These are phyloP conservation scores for Andrena praecox DNA, from an alignment of 2,888 invertebrate genomes.

Conservation along the genomic window DNA sequence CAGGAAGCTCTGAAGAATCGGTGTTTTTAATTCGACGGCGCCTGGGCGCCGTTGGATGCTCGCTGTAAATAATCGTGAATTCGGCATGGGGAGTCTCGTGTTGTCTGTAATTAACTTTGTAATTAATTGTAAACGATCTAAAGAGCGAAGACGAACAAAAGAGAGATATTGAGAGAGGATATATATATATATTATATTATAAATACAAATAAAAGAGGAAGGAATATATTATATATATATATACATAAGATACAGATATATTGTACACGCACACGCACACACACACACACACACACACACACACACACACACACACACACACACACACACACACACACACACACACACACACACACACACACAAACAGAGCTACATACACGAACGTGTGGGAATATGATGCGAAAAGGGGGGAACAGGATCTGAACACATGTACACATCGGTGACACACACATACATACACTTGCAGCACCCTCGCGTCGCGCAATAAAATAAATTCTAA, in stretches of 20 bases:
- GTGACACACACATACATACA: constrained; percentile 18
- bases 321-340: constrained; percentile 14
- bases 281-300: constrained; percentile 17
- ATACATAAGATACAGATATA: constrained; percentile 55
- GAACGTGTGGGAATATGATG: not conserved
- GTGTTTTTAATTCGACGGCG: constrained; percentile 42
- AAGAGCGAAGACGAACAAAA: constrained; percentile 39
- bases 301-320: constrained; percentile 20
- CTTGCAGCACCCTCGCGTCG: constrained; percentile 65
- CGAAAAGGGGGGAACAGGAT: not conserved
- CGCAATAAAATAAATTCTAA: constrained; percentile 80
- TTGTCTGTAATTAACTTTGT: constrained; percentile 73
- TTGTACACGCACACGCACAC: constrained; percentile 28
- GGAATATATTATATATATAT: constrained; percentile 65
- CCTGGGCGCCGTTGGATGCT: constrained; percentile 13
- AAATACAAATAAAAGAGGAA: constrained; percentile 40
- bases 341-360: constrained; percentile 23
- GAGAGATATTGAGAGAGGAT: constrained; percentile 39
- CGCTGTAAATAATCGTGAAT: constrained; percentile 65
- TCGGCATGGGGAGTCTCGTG: constrained; percentile 31
- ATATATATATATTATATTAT: constrained; percentile 65
- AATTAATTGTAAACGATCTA: constrained; percentile 65
- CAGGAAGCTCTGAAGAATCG: constrained; percentile 14
- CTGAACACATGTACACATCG: constrained; percentile 27
- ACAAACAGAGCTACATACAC: constrained; percentile 26